A percentile compares a stretch with the other conserved stretches of the same genome.
Conservation (phyloP, 2,113 vertebrate species). For the Pampusana beccarii region DNA sequence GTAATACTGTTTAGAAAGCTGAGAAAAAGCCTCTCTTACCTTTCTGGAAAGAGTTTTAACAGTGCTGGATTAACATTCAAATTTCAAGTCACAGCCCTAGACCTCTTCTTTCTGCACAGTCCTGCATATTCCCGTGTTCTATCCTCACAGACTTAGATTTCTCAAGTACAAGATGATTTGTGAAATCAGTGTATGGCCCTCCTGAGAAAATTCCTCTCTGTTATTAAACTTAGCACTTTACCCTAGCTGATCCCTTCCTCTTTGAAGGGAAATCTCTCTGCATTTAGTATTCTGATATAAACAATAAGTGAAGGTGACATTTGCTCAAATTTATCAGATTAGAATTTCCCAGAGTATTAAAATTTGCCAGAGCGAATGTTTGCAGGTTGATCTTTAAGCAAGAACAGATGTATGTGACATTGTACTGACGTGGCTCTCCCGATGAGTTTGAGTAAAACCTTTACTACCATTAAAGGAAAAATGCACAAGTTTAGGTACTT, state of each 20-base stretch:
- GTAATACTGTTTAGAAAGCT: slow-evolving; percentile 29
- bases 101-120: neutral
- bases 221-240: neutral
- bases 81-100: neutral
- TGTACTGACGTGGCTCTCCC: neutral
- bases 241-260: neutral
- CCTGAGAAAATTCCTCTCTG: neutral
- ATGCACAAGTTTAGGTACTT: neutral
- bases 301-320: slow-evolving; percentile 6
- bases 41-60: slow-evolving; percentile 32
- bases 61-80: slow-evolving; percentile 2
- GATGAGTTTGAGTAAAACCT: neutral
- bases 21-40: neutral
- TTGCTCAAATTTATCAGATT: neutral
- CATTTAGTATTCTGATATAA: neutral
- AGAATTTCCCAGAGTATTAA: neutral
- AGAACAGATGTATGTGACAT: neutral
- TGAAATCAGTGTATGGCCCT: neutral
- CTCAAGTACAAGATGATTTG: neutral
- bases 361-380: neutral
- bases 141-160: neutral
- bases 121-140: neutral
- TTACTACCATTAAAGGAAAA: neutral
- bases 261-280: neutral
- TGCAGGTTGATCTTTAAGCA: neutral